Base-by-base conservation (phyloP, 2,797 vertebrate genomes). In the Lates japonicus region DNA sequence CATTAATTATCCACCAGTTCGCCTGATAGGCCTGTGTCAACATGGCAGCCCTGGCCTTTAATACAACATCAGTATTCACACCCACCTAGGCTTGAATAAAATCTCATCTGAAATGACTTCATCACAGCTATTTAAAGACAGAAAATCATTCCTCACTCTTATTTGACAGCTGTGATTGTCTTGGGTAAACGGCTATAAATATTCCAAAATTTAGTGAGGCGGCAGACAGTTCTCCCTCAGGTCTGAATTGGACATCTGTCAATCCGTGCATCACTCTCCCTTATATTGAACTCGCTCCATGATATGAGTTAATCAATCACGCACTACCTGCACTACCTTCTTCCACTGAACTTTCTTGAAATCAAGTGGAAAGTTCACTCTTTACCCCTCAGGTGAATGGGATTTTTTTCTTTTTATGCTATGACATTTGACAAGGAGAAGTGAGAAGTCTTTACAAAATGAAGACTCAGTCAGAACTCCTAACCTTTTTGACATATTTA, bases 151-250 rank as follows among this genome's bases (percentile, higher is more conserved):
- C 74, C 68, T 80, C 57, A 31, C 20, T 90, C 65, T 52, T 29
- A 16, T 81, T 69, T 42, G 51, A 86, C 35, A 42, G 65, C 51
- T n/a, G 1, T 74, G 60, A 74, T 83, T 74, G 73, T 92, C 78
- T 82, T 82, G 52, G 62, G 82, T 84, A 91, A 90, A 80, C 22
- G 41, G 22, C 44, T 74, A 89, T 93, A 81, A 94, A 93, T 94
- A 94, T 92, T 94, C 76, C 72, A 70, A 74, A 84, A 77, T 35
- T 13, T 65, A 54, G 63, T 71, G 62, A 77, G 49, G 76, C 37
- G 42, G 72, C 67, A 80, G 84, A 81, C 78, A 54, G 72, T 70
- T 89, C 74, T 87, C 75, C 81, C 75, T 82, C 70, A 81, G 64
- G 66, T 80, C 74, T 84, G 66, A 88, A 88, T 88, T 66, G 76